Evolutionary conservation across 2,113 vertebrate genomes (phyloP).

Genomic region (Madoqua kirkii): DNA sequence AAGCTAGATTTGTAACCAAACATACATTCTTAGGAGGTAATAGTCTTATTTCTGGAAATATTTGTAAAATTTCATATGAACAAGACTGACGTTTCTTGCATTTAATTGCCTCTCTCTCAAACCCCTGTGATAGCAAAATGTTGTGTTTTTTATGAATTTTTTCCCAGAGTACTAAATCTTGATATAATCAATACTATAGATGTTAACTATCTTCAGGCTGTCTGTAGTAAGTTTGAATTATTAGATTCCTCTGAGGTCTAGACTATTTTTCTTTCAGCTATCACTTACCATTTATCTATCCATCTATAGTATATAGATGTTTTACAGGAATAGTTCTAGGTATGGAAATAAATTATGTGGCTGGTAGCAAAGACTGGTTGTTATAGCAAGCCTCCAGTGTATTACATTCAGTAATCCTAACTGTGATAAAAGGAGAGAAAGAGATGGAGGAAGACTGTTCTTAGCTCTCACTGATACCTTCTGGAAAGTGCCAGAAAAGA

Average conservation of each 20-base stretch:
- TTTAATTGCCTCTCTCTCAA: slow-evolving; percentile 57
- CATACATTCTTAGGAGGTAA: slow-evolving; percentile 8
- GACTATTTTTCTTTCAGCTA: slow-evolving; percentile 63
- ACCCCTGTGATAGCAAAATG: slow-evolving; percentile 36
- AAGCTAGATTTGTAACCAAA: slow-evolving; percentile 1
- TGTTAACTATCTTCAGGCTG: slow-evolving; percentile 66
- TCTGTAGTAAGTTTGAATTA: slow-evolving; percentile 70
- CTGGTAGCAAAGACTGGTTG: slow-evolving; percentile 55
- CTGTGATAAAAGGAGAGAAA: background rate
- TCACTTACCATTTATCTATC: slow-evolving; percentile 68
- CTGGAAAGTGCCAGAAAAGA: slow-evolving; percentile 24
- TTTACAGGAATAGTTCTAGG: slow-evolving; percentile 66
- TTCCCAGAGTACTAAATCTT: slow-evolving; percentile 55
- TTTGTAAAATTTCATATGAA: slow-evolving; percentile 42
- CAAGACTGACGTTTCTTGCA: slow-evolving; percentile 44
- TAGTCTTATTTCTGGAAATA: slow-evolving; percentile 40
- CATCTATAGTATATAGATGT: slow-evolving; percentile 57
- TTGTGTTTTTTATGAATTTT: slow-evolving; percentile 56
- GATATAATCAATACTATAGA: slow-evolving; percentile 65
- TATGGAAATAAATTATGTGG: slow-evolving; percentile 67
- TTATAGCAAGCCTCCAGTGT: slow-evolving; percentile 43
- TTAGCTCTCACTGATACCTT: slow-evolving; percentile 45
- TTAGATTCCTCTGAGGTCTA: slow-evolving; percentile 62
- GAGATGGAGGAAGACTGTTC: background rate
- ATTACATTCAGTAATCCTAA: slow-evolving; percentile 59